Conservation (phyloP, 1,140 invertebrate genomes). For the Diorhabda sublineata region DNA sequence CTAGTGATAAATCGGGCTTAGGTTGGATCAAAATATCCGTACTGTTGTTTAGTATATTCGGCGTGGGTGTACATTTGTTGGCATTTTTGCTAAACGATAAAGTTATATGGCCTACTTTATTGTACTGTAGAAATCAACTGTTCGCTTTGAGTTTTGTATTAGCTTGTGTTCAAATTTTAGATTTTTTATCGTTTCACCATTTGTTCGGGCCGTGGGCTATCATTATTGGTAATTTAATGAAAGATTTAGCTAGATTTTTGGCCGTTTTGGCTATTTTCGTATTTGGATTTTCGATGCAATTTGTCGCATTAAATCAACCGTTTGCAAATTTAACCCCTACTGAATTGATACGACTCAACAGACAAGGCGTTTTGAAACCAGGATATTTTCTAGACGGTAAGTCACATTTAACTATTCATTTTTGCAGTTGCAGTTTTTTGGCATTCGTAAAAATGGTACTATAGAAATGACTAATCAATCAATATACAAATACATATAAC, state of each 20-base stretch:
- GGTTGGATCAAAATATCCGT: slow-evolving; percentile 92
- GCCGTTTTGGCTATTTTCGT: slow-evolving; percentile 97
- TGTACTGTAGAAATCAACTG: slow-evolving; percentile 94
- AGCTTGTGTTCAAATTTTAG: slow-evolving; percentile 94
- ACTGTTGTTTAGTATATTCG: slow-evolving; percentile 86
- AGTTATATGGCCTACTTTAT: slow-evolving; percentile 72
- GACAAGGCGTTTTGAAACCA: slow-evolving; percentile 46
- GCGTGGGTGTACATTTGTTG: slow-evolving; percentile 84
- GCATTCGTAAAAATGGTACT: too few relatives aligned
- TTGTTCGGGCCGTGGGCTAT: slow-evolving; percentile 98
- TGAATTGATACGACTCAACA: slow-evolving; percentile 52
- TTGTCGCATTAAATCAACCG: slow-evolving; percentile 93
- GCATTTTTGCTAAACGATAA: slow-evolving; percentile 67
- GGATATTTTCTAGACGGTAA: slow-evolving; percentile 72
- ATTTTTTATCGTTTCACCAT: slow-evolving; percentile 97
- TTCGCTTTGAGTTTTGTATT: slow-evolving; percentile 91
- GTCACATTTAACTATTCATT: slow-evolving; percentile 33
- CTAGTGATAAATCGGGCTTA: slow-evolving; percentile 89
- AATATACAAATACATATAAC: too few relatives aligned
- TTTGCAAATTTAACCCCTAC: slow-evolving; percentile 62
- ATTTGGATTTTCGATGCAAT: slow-evolving; percentile 96
- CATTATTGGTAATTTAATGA: slow-evolving; percentile 85
- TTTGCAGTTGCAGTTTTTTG: neutral
- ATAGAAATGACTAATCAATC: too few relatives aligned
- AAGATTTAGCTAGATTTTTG: slow-evolving; percentile 90